phyloP scores from a whole-genome alignment of 2,113 vertebrate species.

The Hippocampus abdominalis region DNA sequence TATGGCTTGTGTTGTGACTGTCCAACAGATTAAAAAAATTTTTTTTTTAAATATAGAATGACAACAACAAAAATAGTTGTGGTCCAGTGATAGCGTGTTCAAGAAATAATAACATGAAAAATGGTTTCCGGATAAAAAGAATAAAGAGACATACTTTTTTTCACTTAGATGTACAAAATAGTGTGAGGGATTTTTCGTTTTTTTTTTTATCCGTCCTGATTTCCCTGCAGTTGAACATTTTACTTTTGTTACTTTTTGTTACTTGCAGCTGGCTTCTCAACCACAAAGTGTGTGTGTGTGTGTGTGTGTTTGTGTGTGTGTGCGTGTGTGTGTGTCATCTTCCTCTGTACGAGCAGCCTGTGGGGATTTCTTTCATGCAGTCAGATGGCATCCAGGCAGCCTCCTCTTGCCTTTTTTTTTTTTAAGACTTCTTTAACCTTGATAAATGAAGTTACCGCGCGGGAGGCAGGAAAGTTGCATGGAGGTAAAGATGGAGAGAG shows the following conservation, averaged over 20 bases:
- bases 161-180: too few species aligned
- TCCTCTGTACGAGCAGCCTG: slow-evolving; percentile 66
- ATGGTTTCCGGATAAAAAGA: too few species aligned
- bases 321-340: slow-evolving; percentile 42
- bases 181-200: too few species aligned
- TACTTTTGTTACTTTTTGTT: not conserved
- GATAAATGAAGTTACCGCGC: slow-evolving; percentile 70
- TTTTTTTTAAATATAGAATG: too few species aligned
- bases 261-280: not conserved
- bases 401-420: slow-evolving; percentile 70
- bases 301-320: slow-evolving; percentile 16
- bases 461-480: slow-evolving; percentile 49
- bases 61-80: too few species aligned
- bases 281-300: not conserved
- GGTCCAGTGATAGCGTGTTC: too few species aligned
- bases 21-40: too few species aligned
- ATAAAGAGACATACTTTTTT: too few species aligned
- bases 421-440: slow-evolving; percentile 78
- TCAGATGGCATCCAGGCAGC: slow-evolving; percentile 71
- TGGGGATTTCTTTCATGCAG: slow-evolving; percentile 77
- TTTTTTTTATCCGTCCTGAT: not conserved
- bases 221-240: not conserved
- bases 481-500: slow-evolving; percentile 31
- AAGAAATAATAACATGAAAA: too few species aligned
- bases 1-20: too few species aligned